Base-by-base conservation (phyloP, 2,113 vertebrate genomes). In the Dipodomys stephensi region DNA sequence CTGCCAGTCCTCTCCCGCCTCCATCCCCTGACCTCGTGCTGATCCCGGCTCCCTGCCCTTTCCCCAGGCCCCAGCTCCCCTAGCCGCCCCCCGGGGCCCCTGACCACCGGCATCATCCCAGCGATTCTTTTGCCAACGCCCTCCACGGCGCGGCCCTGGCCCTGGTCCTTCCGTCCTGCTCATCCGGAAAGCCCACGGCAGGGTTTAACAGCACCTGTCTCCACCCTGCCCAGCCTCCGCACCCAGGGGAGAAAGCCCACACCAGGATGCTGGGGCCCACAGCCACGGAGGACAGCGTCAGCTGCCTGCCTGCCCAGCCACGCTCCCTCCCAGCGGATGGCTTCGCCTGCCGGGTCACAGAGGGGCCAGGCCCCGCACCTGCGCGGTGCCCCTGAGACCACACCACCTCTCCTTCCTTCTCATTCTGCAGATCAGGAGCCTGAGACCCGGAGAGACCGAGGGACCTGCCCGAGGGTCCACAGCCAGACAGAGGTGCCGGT, bases 131-230 rank as follows among this genome's bases (percentile, higher is more conserved):
- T 2, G 73, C 87, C 92, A 68, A 57, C 0, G 2, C 49, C 92
- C 90, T 49, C 87, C 3, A 19, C 32, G 0, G 35, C 76, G 30
- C 19, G 72, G 79, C 27, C 80, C 91, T 39, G 39, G 35, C 35
- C 35, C 6, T 13, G 28, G 90, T 71, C 82, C 92, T 96, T 96
- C 95, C 95, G 79, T 53, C 90, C 57, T 0, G 11, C 73, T 84
- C 88, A 27, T 82, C 92, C 35, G 53, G 87, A 62, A 19, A 25
- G 4, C 64, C 32, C 20, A 4, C 74, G 88, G 68, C 6, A 8
- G 80, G 94, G 88, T 35, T 83, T 25, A 62, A 0, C 4, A 4
- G 71, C 96, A 97, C 96, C 96, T 96, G 96, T 96, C 94, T 12
- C 64, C 16, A 1, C 74, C 93, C 77, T 2, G 16, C 0, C 76